Conservation (phyloP, 1,140 invertebrate species). For the Drosophila truncata region DNA sequence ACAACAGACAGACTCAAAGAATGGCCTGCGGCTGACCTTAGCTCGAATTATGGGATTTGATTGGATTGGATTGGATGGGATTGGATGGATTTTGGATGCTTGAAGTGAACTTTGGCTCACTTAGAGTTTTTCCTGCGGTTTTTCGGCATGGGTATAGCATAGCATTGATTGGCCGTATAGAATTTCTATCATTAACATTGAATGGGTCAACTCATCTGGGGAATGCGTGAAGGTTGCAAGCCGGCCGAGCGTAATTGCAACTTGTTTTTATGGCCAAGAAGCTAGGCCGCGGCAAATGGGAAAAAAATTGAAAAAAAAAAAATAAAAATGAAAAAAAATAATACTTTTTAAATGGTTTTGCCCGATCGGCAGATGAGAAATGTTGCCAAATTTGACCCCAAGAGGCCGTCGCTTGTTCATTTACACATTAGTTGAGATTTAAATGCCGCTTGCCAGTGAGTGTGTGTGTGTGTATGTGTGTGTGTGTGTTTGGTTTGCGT, state of each 20-base stretch:
- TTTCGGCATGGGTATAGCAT: conserved; percentile 13
- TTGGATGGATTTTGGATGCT: not conserved
- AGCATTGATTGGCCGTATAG: conserved; percentile 58
- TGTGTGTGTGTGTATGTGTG: conserved; percentile 42
- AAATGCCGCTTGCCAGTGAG: conserved; percentile 44
- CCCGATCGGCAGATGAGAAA: conserved; percentile 76
- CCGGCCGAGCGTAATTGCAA: conserved; percentile 55
- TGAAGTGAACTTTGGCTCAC: conserved; percentile 41
- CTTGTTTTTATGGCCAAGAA: conserved; percentile 54
- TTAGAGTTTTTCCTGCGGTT: conserved; percentile 47
- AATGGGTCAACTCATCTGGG: conserved; percentile 58
- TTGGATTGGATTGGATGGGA: conserved; percentile 39
- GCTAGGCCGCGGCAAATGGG: conserved; percentile 27
- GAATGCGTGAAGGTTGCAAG: conserved; percentile 77
- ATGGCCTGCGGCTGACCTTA: conserved; percentile 66
- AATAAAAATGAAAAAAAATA: conserved; percentile 26
- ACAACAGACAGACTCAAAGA: conserved; percentile 50
- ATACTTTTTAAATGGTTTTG: conserved; percentile 81
- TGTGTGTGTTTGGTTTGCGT: conserved; percentile 49
- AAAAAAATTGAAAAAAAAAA: conserved; percentile 15
- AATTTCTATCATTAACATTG: conserved; percentile 69
- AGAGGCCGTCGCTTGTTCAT: conserved; percentile 74
- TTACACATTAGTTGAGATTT: conserved; percentile 83
- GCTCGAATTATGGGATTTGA: conserved; percentile 62
- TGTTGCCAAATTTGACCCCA: conserved; percentile 82